These are phyloP conservation scores for Diachrysia chrysitis DNA, from an alignment of 2,888 invertebrate genomes.

Conservation along the genomic window DNA sequence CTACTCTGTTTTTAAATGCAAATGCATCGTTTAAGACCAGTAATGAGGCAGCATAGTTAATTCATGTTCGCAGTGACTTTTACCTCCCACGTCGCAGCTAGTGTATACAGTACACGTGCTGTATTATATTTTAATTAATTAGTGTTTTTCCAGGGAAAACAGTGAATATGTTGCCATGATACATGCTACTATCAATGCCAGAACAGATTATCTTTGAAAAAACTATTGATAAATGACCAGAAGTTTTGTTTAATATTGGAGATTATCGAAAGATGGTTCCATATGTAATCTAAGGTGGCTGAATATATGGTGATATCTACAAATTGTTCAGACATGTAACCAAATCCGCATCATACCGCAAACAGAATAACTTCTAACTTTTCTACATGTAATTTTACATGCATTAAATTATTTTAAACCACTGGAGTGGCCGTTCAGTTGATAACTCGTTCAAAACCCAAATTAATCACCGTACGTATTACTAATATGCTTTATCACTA, in stretches of 20 bases:
- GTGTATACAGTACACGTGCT: constrained; percentile 47
- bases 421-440: constrained; percentile 8
- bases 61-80: constrained; percentile 36
- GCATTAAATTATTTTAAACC: constrained; percentile 5
- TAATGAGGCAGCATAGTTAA: constrained; percentile 39
- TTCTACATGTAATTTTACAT: background rate
- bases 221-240: background rate
- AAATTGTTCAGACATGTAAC: no score
- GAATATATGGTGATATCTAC: no score
- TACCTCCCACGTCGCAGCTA: constrained; percentile 55
- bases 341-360: no score
- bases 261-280: background rate
- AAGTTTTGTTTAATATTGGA: no score
- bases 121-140: constrained; percentile 57
- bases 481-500: constrained; percentile 6
- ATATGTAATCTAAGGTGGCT: background rate
- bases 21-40: constrained; percentile 50
- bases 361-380: background rate
- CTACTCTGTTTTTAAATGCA: background rate
- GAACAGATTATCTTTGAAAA: constrained; percentile 11
- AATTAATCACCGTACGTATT: constrained; percentile 12
- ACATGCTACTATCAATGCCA: constrained; percentile 14
- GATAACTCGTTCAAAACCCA: constrained; percentile 5
- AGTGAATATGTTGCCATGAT: constrained; percentile 28
- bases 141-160: constrained; percentile 56